A percentile compares a stretch with the other conserved stretches of the same genome.
These are phyloP conservation scores for Cetonia aurata DNA, from an alignment of 2,888 invertebrate genomes.

Conservation along the genomic window DNA sequence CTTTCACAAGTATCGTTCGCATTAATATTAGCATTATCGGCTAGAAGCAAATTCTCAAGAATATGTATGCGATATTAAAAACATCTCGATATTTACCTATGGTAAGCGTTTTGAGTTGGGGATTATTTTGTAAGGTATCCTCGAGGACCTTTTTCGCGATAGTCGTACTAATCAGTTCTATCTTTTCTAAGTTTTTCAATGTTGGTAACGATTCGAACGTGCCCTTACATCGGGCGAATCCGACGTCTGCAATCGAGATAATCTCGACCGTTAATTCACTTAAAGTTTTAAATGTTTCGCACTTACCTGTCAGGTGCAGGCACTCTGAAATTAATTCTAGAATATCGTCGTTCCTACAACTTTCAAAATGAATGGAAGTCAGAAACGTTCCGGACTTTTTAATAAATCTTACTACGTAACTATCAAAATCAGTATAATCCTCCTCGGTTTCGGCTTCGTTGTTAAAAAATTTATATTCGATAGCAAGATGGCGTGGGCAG, in stretches of 20 bases:
- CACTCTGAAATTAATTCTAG: conserved; percentile 55
- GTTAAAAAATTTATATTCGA: conserved; percentile 56
- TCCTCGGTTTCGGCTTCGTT: conserved; percentile 53
- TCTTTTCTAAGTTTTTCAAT: conserved; percentile 51
- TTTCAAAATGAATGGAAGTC: conserved; percentile 54
- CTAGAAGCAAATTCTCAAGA: conserved; percentile 49
- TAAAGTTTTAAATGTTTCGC: background rate
- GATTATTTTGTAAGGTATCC: conserved; percentile 55
- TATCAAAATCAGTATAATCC: conserved; percentile 55
- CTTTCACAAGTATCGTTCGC: conserved; percentile 57
- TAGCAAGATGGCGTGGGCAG: conserved; percentile 53
- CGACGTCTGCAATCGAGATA: conserved; percentile 52
- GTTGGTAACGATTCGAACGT: conserved; percentile 54
- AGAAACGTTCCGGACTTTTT: conserved; percentile 56
- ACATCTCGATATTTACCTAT: conserved; percentile 52
- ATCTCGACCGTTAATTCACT: background rate
- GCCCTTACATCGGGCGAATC: conserved; percentile 56
- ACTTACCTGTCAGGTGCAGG: conserved; percentile 55
- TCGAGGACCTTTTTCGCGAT: conserved; percentile 55
- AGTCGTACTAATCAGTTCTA: conserved; percentile 54
- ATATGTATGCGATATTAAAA: background rate
- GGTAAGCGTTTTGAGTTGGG: conserved; percentile 51
- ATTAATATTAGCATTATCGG: conserved; percentile 56
- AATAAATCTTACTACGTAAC: conserved; percentile 54
- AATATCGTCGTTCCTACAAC: conserved; percentile 55